Evolutionary conservation across 2,888 invertebrate genomes (phyloP).

Genomic region (Polydrusus pterygomalis): DNA sequence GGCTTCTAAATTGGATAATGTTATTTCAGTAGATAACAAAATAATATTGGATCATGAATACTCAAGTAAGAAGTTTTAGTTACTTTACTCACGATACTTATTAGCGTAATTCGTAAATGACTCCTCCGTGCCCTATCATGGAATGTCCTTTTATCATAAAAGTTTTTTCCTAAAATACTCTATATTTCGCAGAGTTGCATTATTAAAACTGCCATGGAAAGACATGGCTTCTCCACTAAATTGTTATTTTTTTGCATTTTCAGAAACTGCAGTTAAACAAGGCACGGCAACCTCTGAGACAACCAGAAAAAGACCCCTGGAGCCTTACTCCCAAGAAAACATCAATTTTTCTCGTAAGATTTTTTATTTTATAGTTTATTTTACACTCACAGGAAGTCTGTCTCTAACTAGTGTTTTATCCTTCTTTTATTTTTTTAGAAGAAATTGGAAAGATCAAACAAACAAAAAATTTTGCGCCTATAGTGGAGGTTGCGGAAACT

Average conservation of each 20-base stretch:
- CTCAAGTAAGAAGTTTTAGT: neutral
- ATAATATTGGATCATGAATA: neutral
- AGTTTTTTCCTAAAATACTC: neutral
- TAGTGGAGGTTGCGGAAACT: neutral
- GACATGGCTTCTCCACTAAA: neutral
- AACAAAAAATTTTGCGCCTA: neutral
- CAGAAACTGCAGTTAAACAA: neutral
- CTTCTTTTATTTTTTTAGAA: neutral
- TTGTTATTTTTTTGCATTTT: conserved; percentile 1
- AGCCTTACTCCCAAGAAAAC: conserved; percentile 1
- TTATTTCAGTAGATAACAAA: neutral
- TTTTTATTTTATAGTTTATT: neutral
- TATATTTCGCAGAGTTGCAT: neutral
- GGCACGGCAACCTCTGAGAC: neutral
- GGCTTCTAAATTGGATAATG: neutral
- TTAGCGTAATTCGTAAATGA: neutral
- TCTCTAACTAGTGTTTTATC: conserved; percentile 1
- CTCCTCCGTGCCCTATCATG: neutral
- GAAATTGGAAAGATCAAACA: neutral
- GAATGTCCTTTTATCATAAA: neutral
- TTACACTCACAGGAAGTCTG: conserved; percentile 1
- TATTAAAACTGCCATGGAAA: conserved; percentile 1
- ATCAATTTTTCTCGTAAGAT: neutral
- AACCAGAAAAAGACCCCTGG: neutral
- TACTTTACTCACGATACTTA: neutral